Evolutionary conservation across 1,140 invertebrate genomes (phyloP).

Genomic region (Drosophila dunni): DNA sequence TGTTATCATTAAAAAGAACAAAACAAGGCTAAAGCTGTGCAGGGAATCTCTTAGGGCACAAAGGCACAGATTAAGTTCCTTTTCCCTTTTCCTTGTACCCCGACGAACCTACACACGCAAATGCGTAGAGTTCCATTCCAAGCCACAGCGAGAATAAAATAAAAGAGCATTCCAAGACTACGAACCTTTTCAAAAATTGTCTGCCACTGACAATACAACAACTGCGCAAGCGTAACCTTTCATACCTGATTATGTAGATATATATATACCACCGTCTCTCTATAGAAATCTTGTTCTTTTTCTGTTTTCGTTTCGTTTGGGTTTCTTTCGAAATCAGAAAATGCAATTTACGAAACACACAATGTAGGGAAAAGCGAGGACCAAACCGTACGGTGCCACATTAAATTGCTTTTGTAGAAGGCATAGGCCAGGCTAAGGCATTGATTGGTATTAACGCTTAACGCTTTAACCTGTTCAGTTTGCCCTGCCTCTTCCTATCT

Average conservation of each 20-base stretch:
- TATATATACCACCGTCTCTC: conserved; percentile 13
- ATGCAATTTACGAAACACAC: conserved; percentile 76
- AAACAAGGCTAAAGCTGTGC: conserved; percentile 49
- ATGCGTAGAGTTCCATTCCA: conserved; percentile 59
- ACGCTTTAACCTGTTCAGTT: conserved; percentile 72
- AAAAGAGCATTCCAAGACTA: conserved; percentile 74
- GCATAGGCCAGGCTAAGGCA: conserved; percentile 33
- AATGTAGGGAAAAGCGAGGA: conserved; percentile 48
- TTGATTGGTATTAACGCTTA: conserved; percentile 80
- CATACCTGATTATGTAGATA: conserved; percentile 73
- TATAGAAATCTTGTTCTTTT: conserved; percentile 27
- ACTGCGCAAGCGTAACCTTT: conserved; percentile 78
- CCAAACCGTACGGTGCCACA: conserved; percentile 31
- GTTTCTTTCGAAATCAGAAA: conserved; percentile 77
- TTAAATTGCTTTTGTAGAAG: conserved; percentile 63
- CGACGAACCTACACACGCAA: conserved; percentile 43
- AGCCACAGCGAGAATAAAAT: conserved; percentile 30
- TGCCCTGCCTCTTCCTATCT: conserved; percentile 14
- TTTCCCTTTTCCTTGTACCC: conserved; percentile 50
- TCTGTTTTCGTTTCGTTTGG: conserved; percentile 42
- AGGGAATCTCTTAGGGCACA: conserved; percentile 53
- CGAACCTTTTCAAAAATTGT: conserved; percentile 3
- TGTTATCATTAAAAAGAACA: conserved; percentile 82
- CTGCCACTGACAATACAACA: conserved; percentile 48
- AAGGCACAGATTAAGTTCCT: conserved; percentile 80